Percentiles rank a stretch among this genome's conserved stretches.
Conservation (phyloP, 2,797 vertebrate genomes). For the Ara ararauna region DNA sequence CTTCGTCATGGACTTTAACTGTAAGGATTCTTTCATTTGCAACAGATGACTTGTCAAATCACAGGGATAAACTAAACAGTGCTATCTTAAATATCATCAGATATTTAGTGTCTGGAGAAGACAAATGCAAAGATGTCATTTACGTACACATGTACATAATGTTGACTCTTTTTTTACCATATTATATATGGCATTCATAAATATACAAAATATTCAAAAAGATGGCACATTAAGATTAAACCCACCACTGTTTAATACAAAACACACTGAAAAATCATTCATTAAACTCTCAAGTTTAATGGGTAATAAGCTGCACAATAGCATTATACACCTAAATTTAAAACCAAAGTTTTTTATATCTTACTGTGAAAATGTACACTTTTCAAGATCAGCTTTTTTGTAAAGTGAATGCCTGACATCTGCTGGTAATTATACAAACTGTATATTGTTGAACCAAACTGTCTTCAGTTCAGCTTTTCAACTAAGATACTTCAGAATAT, state of each 20-base stretch:
- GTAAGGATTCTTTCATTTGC: background rate
- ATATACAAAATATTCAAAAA: background rate
- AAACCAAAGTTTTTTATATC: background rate
- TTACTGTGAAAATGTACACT: background rate
- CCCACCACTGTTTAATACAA: background rate
- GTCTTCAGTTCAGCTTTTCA: background rate
- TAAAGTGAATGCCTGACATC: conserved; percentile 71
- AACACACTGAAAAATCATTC: background rate
- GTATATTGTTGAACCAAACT: background rate
- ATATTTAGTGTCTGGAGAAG: background rate
- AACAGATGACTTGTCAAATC: background rate
- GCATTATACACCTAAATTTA: background rate
- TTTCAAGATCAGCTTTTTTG: background rate
- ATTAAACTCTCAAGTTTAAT: background rate
- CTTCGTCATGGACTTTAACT: background rate
- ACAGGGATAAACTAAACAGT: background rate
- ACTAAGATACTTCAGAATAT: background rate
- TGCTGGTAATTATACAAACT: conserved; percentile 60
- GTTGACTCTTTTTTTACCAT: background rate
- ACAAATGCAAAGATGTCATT: background rate
- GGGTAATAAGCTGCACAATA: background rate
- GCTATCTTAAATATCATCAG: background rate
- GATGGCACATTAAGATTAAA: background rate
- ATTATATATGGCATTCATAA: background rate
- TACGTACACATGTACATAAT: background rate